These are phyloP conservation scores for Streptopelia turtur DNA, from an alignment of 2,797 vertebrate genomes.

Conservation along the genomic window DNA sequence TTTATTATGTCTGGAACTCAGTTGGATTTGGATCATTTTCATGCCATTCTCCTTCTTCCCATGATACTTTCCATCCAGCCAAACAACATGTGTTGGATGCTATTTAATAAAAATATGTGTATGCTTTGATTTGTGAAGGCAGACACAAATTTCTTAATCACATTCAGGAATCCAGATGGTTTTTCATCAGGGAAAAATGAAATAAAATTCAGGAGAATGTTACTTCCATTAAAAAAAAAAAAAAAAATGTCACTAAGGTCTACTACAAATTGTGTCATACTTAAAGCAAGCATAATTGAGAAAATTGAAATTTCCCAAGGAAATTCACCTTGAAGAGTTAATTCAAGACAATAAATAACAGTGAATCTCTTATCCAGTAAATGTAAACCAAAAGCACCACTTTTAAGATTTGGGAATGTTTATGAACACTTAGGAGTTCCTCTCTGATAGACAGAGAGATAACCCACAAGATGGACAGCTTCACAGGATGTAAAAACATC, in stretches of 20 bases:
- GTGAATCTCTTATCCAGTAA: neutral
- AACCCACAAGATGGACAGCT: neutral
- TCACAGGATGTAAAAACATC: neutral
- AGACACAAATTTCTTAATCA: neutral
- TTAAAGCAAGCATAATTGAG: neutral
- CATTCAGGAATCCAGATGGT: neutral
- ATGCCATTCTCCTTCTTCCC: neutral
- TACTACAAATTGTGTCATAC: neutral
- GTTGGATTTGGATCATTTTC: neutral
- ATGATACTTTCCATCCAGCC: neutral
- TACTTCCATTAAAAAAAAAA: neutral
- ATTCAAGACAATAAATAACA: neutral
- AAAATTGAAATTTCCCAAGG: neutral
- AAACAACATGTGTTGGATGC: neutral
- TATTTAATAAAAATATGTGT: neutral
- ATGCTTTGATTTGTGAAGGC: neutral
- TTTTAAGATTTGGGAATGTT: neutral
- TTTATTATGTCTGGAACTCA: neutral
- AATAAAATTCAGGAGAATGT: neutral
- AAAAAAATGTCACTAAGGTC: neutral
- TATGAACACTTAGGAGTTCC: neutral
- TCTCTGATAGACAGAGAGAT: neutral
- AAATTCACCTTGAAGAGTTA: neutral
- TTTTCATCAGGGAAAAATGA: neutral
- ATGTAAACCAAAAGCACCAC: neutral